Conservation (phyloP, 2,113 vertebrate genomes). For the Archilochus colubris region DNA sequence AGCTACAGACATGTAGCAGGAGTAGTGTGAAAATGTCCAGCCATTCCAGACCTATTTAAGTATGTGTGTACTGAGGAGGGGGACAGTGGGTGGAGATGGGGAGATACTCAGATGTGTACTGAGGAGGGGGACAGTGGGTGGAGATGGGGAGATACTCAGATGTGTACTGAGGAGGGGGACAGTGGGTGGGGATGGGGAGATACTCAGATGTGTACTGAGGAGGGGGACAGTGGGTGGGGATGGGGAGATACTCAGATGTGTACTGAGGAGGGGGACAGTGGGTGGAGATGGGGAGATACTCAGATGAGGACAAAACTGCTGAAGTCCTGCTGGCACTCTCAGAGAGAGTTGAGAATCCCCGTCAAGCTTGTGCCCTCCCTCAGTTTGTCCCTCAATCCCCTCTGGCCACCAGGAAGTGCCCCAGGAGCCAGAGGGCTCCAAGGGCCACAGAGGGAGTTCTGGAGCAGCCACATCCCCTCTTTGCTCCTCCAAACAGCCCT, state of each 20-base stretch:
- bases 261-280: too few species aligned
- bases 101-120: neutral
- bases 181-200: neutral
- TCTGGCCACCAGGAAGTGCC: neutral
- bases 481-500: neutral
- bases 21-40: neutral
- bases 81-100: too few species aligned
- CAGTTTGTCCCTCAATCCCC: neutral
- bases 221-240: too few species aligned
- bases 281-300: neutral
- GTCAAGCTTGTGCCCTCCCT: neutral
- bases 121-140: too few species aligned
- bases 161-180: too few species aligned
- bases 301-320: neutral
- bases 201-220: too few species aligned
- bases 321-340: neutral
- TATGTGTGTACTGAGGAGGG: too few species aligned
- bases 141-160: neutral
- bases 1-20: neutral
- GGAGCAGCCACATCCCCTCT: neutral
- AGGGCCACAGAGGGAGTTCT: neutral
- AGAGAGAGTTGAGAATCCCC: neutral
- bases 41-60: neutral
- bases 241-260: neutral
- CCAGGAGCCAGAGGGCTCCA: neutral